Percentiles rank a stretch among this genome's conserved stretches.
These are phyloP conservation scores for Globodera ellingtonae DNA, from an alignment of 1,140 invertebrate species.

Conservation along the genomic window DNA sequence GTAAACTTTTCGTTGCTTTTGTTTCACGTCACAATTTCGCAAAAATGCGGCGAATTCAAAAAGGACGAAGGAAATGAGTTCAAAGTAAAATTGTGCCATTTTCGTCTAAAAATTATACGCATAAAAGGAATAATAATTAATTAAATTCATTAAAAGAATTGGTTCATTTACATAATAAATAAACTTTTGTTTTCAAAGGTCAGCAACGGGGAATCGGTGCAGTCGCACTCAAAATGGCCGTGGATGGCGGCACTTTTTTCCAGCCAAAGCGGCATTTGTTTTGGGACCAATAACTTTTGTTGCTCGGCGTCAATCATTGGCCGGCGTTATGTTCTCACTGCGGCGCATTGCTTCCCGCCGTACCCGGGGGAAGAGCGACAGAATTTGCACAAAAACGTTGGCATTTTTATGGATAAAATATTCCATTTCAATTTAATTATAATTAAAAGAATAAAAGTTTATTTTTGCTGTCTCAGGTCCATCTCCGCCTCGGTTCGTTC, in stretches of 20 bases:
- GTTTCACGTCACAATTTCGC: too few species aligned
- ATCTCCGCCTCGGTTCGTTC: neutral
- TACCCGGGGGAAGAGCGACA: neutral
- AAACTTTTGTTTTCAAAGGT: neutral
- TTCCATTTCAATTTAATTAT: too few species aligned
- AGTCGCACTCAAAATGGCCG: neutral
- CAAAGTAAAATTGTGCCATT: too few species aligned
- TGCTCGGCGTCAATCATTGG: neutral
- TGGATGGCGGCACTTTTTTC: neutral
- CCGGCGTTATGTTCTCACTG: neutral
- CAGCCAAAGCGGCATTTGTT: neutral
- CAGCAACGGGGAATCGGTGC: neutral
- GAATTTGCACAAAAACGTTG: neutral
- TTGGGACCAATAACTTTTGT: neutral
- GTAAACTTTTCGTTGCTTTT: too few species aligned
- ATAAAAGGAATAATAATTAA: too few species aligned
- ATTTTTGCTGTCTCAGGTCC: neutral
- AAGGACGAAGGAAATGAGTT: too few species aligned
- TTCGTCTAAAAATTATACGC: too few species aligned
- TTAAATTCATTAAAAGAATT: too few species aligned
- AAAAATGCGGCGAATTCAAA: too few species aligned
- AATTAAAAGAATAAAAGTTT: neutral
- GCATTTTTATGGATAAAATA: too few species aligned
- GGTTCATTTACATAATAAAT: too few species aligned
- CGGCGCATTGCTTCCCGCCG: neutral